phyloP scores from a whole-genome alignment of 2,797 vertebrate species.

The Siniperca scherzeri region DNA sequence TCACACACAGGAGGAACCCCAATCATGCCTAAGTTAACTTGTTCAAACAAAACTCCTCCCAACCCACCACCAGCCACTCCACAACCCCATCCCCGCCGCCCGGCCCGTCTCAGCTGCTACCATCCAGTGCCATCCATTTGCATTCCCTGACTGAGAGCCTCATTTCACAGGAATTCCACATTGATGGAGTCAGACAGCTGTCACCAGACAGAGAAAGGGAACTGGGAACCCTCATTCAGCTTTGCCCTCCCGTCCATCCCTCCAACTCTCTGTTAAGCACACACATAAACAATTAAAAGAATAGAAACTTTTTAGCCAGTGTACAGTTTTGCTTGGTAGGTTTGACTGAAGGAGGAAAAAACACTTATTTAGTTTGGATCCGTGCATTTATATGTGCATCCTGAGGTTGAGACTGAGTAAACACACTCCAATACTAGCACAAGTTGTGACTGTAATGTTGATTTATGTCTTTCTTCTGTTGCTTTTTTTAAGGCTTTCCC shows the following conservation, averaged over 20 bases:
- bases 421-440: conserved; percentile 37
- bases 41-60: conserved; percentile 83
- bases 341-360: conserved; percentile 40
- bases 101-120: conserved; percentile 17
- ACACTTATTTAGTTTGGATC: conserved; percentile 43
- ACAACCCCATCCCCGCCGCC: conserved; percentile 45
- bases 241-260: conserved; percentile 47
- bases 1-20: conserved; percentile 91
- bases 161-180: conserved; percentile 86
- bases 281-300: conserved; percentile 75
- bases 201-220: conserved; percentile 79
- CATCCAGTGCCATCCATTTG: conserved; percentile 75
- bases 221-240: conserved; percentile 72
- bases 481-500: conserved; percentile 19
- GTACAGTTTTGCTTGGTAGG: neutral
- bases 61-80: conserved; percentile 39
- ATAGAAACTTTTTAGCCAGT: conserved; percentile 47
- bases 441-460: conserved; percentile 57
- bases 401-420: conserved; percentile 46
- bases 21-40: conserved; percentile 94
- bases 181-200: conserved; percentile 87
- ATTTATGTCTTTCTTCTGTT: conserved; percentile 51
- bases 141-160: conserved; percentile 82
- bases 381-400: conserved; percentile 60
- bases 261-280: conserved; percentile 63